These are phyloP conservation scores for Epinephelus lanceolatus DNA, from an alignment of 2,113 vertebrate species.

Conservation along the genomic window DNA sequence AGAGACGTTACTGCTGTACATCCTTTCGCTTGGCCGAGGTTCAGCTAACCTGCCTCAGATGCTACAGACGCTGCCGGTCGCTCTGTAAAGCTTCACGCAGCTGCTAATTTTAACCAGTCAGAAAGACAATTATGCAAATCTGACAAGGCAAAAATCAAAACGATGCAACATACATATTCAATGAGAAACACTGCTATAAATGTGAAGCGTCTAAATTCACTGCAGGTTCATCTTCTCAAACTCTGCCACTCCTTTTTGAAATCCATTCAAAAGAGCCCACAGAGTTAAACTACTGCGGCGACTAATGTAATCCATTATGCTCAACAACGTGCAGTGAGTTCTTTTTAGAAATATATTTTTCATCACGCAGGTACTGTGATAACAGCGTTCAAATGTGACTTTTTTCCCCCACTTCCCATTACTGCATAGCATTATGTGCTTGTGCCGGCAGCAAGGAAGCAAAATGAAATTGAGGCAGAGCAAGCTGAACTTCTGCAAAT, in stretches of 20 bases:
- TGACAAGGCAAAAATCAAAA: conserved; percentile 28
- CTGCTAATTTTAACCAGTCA: conserved; percentile 21
- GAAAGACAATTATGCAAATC: conserved; percentile 52
- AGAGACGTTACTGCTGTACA: conserved; percentile 2
- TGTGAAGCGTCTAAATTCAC: neutral
- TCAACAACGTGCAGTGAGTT: neutral
- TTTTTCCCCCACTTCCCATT: neutral
- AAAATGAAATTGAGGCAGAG: neutral
- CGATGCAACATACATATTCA: conserved; percentile 20
- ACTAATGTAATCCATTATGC: neutral
- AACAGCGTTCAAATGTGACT: neutral
- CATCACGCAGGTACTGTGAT: neutral
- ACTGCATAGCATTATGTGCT: neutral
- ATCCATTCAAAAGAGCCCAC: neutral
- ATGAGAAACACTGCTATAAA: neutral
- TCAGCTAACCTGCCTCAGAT: neutral
- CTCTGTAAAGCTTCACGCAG: neutral
- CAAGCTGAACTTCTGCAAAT: neutral
- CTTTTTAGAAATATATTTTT: neutral
- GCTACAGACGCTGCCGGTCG: neutral
- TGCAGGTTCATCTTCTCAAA: conserved; percentile 10
- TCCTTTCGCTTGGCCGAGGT: conserved; percentile 4
- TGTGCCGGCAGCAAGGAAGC: neutral
- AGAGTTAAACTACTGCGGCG: neutral
- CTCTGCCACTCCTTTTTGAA: neutral